Conservation (phyloP, 2,888 invertebrate species). For the Masnerella sp. region DNA sequence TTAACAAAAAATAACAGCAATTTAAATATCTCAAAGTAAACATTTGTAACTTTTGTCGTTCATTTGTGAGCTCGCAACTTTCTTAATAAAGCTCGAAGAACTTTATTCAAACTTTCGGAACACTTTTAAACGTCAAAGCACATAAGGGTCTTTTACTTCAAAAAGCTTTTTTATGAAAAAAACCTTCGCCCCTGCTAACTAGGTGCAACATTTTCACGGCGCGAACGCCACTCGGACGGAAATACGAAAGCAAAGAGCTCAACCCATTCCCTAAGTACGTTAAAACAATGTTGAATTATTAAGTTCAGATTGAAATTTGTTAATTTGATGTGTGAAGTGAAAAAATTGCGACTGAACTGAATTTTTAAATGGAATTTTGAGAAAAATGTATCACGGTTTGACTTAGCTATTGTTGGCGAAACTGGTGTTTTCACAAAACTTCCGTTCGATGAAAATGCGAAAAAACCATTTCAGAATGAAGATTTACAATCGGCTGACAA, state of each 20-base stretch:
- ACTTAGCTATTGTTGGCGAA: too few species aligned
- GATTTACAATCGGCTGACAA: too few species aligned
- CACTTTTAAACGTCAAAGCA: constrained; percentile 45
- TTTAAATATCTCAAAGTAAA: constrained; percentile 35
- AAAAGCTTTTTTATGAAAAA: constrained; percentile 38
- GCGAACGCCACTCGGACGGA: constrained; percentile 9
- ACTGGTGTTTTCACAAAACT: too few species aligned
- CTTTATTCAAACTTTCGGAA: constrained; percentile 38
- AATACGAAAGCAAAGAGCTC: constrained; percentile 22
- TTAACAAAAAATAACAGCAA: constrained; percentile 26
- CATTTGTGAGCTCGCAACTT: constrained; percentile 32
- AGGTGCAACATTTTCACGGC: constrained; percentile 19
- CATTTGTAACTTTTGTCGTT: constrained; percentile 38
- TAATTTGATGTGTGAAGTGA: too few species aligned
- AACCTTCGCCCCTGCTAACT: constrained; percentile 23
- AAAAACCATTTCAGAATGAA: too few species aligned
- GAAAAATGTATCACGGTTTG: too few species aligned
- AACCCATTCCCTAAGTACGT: constrained; percentile 16
- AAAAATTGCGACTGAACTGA: too few species aligned
- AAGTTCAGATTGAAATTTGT: constrained; percentile 7
- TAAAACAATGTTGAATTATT: constrained; percentile 19
- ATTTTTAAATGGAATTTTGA: too few species aligned
- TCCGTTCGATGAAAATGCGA: too few species aligned
- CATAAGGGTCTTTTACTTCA: constrained; percentile 44
- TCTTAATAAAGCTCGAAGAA: constrained; percentile 43